A percentile compares a stretch with the other conserved stretches of the same genome.
These are phyloP conservation scores for Drosophila lini DNA, from an alignment of 1,140 invertebrate species.

Conservation along the genomic window DNA sequence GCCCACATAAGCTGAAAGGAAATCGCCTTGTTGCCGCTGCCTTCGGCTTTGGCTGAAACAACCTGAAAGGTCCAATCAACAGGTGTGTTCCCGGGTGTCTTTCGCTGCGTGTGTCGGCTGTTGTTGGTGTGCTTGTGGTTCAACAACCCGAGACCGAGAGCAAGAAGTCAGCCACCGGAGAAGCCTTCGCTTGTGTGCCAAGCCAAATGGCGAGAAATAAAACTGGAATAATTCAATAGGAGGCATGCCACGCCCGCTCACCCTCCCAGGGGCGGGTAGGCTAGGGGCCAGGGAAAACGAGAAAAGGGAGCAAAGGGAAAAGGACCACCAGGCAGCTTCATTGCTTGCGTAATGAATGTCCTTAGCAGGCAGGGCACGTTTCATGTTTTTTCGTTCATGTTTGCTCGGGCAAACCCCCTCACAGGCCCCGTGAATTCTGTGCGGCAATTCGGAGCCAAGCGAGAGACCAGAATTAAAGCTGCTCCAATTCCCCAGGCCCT, in stretches of 20 bases:
- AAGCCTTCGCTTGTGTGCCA: constrained; percentile 32
- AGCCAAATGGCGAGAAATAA: constrained; percentile 68
- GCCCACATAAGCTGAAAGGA: constrained; percentile 61
- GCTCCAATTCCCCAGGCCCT: constrained; percentile 22
- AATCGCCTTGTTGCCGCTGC: constrained; percentile 47
- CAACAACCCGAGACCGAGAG: constrained; percentile 61
- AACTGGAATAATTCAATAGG: constrained; percentile 75
- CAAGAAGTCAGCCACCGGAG: constrained; percentile 50
- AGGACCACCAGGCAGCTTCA: constrained; percentile 42
- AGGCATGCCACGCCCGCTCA: constrained; percentile 28
- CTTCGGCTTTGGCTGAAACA: constrained; percentile 42
- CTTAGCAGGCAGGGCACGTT: constrained; percentile 76
- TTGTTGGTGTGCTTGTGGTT: constrained; percentile 60
- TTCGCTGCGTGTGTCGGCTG: constrained; percentile 5
- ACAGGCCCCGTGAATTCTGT: constrained; percentile 9
- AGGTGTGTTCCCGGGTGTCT: constrained; percentile 34
- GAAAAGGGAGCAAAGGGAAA: background rate
- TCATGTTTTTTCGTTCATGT: constrained; percentile 75
- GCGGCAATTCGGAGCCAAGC: constrained; percentile 63
- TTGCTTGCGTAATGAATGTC: constrained; percentile 77
- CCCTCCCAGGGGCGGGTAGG: background rate
- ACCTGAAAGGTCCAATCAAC: constrained; percentile 53
- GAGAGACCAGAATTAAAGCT: constrained; percentile 59
- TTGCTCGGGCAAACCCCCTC: constrained; percentile 51
- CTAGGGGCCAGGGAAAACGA: background rate